phyloP scores from a whole-genome alignment of 1,140 invertebrate genomes.

The Leptinotarsa defecta region DNA sequence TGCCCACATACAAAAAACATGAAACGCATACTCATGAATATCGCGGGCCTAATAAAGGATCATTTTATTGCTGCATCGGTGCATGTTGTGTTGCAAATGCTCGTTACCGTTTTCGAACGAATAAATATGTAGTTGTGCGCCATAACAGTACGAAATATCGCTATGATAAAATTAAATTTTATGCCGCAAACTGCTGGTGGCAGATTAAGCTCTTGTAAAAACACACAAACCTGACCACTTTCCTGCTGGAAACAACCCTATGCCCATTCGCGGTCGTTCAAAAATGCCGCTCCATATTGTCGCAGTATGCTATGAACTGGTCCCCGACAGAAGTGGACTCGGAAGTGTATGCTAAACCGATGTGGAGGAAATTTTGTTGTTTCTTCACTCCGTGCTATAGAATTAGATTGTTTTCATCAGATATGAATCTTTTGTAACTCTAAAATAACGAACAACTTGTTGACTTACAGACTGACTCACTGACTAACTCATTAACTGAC shows the following conservation, averaged over 20 bases:
- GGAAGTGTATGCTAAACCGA: neutral
- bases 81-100: conserved; percentile 34
- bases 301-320: conserved; percentile 20
- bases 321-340: neutral
- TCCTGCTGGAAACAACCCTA: conserved; percentile 38
- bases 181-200: conserved; percentile 44
- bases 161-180: conserved; percentile 44
- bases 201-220: conserved; percentile 47
- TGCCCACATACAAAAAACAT: conserved; percentile 38
- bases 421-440: neutral
- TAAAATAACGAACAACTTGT: too few species aligned
- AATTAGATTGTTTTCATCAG: neutral
- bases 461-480: too few species aligned
- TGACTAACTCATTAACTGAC: too few species aligned
- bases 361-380: neutral
- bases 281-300: conserved; percentile 37
- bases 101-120: conserved; percentile 22
- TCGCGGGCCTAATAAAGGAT: conserved; percentile 38
- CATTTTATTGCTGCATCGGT: conserved; percentile 39
- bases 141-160: conserved; percentile 41
- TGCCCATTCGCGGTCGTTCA: conserved; percentile 41
- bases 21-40: conserved; percentile 38
- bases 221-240: conserved; percentile 42
- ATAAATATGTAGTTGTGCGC: conserved; percentile 39
- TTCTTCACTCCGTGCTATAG: neutral